These are phyloP conservation scores for Ophion ellenae DNA, from an alignment of 2,888 invertebrate genomes.

Conservation along the genomic window DNA sequence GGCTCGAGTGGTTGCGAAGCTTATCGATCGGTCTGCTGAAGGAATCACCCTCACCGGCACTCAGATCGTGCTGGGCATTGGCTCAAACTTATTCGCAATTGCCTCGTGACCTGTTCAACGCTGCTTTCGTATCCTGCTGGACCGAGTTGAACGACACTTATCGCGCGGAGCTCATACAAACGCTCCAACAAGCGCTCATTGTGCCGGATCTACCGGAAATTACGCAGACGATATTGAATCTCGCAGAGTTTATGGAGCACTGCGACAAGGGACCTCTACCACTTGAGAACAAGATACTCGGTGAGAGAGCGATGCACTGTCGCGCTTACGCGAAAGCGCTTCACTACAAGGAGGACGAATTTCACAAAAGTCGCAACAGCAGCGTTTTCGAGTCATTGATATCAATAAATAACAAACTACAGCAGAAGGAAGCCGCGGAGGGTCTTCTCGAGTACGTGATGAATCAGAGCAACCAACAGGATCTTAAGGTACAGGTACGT, in stretches of 20 bases:
- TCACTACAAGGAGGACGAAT: conserved; percentile 97
- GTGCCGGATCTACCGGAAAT: conserved; percentile 98
- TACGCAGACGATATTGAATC: conserved; percentile 97
- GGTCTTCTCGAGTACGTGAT: conserved; percentile 96
- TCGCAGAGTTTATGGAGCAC: conserved; percentile 99
- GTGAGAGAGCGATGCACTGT: conserved; percentile 97
- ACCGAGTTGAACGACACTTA: conserved; percentile 93
- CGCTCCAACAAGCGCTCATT: conserved; percentile 94
- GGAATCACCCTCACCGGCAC: conserved; percentile 97
- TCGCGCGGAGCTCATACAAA: conserved; percentile 93
- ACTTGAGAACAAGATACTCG: conserved; percentile 93
- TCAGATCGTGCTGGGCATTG: conserved; percentile 95
- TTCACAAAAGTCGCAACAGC: conserved; percentile 91
- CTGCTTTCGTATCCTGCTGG: conserved; percentile 99
- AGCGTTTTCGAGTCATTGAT: conserved; percentile 97
- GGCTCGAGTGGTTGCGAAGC: conserved; percentile 98
- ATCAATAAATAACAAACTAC: conserved; percentile 98
- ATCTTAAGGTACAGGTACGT: conserved; percentile 89
- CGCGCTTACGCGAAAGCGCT: conserved; percentile 93
- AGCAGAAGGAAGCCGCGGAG: conserved; percentile 99
- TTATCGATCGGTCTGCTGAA: conserved; percentile 96
- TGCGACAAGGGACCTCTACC: conserved; percentile 98
- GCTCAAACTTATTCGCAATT: conserved; percentile 98
- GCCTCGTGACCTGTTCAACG: conserved; percentile 98
- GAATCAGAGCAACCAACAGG: conserved; percentile 88